Base-by-base conservation (phyloP, 2,113 vertebrate genomes). In the Lagopus leucura region DNA sequence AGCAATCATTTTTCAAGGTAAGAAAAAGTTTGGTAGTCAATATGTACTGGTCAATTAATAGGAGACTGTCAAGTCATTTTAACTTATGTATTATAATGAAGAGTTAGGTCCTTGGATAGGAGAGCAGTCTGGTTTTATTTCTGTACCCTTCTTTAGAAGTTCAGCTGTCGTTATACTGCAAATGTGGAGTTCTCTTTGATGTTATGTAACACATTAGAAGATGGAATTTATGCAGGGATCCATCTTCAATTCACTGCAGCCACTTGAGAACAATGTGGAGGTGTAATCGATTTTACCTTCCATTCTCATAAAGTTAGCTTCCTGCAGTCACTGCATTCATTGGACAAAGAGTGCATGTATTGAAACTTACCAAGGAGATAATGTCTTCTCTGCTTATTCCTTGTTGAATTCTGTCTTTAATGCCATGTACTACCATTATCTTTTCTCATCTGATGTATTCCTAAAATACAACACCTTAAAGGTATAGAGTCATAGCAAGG, bases 1-100 rank as follows among this genome's bases (percentile, higher is more conserved):
- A 98, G 97, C 99, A 99, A 94, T 99, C 99, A 90, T 99, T 99
- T 97, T 98, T 99, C 95, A 99, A 99, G 99, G 99, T 99, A 98
- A 98, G 97, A 97, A 91, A 64, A 71, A 47, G 80, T 13, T 89
- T 82, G 77, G 24, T 81, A 89, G 81, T 69, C 88, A 82, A 73
- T 82, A 19, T 16, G 5, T 88, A 25, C 11, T 76, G 77, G 24
- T 74, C 47, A 88, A 85, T 80, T 61, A 43, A 20, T 48, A 80
- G 40, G 66, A 82, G 60, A 72, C 43, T 74, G 6, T 24, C 2
- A 11, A 55, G 45, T 83, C 11, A 3, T 28, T 83, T 36, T 43
- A 84, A 30, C 3, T 65, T 36, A 10, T 1, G 2, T 32, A 9
- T 12, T 54, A 2, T 24, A 55, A 75, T 17, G 48, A 66, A 54